Percentiles rank a stretch among this genome's conserved stretches.
These are phyloP conservation scores for Gyrodactylus bullatarudis DNA, from an alignment of 1,140 invertebrate genomes.

Conservation along the genomic window DNA sequence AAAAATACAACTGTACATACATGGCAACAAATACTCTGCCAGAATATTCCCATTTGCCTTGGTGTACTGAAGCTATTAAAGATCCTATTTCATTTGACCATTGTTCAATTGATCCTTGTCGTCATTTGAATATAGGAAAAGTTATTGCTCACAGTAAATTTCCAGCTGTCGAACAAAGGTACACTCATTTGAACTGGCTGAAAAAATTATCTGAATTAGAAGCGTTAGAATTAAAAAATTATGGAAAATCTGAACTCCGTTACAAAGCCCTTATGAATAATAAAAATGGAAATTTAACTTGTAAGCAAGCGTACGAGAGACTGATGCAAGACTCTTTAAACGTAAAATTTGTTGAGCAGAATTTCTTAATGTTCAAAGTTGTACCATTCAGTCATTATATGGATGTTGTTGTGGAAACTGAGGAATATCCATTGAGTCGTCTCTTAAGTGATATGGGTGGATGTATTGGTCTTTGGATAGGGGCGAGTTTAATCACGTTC, in stretches of 20 bases:
- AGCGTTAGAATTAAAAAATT: background rate
- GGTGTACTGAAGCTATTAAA: background rate
- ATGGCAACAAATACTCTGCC: background rate
- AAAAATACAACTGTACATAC: background rate
- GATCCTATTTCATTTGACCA: background rate
- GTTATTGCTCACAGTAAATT: conserved; percentile 5
- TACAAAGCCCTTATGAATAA: conserved; percentile 1
- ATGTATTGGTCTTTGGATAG: conserved; percentile 6
- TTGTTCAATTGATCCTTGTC: background rate
- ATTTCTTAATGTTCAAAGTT: conserved; percentile 3
- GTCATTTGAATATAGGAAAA: background rate
- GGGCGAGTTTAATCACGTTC: conserved; percentile 2
- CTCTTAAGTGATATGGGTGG: conserved; percentile 5
- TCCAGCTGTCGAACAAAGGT: background rate
- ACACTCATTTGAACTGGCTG: conserved; percentile 3
- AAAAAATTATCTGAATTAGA: background rate
- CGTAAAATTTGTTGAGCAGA: conserved; percentile 5
- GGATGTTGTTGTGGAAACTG: background rate
- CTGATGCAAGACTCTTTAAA: background rate
- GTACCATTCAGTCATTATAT: conserved; percentile 2
- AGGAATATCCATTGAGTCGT: conserved; percentile 6
- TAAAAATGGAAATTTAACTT: background rate
- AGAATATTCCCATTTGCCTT: background rate
- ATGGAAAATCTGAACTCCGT: background rate
- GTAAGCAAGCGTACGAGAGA: background rate